Conservation (phyloP, 2,888 invertebrate species). For the Diarsia dahlii region DNA sequence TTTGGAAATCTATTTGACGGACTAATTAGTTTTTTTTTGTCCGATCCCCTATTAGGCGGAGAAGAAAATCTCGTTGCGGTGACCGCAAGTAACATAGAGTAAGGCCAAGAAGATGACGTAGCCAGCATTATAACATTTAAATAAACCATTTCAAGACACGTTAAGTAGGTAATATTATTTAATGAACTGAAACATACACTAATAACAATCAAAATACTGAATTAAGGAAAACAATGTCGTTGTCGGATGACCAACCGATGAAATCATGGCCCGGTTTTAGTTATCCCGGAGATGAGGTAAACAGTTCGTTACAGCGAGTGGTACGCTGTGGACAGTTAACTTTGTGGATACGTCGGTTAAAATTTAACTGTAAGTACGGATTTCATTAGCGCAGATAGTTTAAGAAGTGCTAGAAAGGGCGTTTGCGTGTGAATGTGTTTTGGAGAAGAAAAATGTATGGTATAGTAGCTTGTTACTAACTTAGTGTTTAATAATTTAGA, state of each 20-base stretch:
- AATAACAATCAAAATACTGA: constrained; percentile 28
- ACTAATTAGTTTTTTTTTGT: too few relatives aligned
- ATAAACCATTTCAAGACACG: not conserved
- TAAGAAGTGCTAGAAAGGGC: not conserved
- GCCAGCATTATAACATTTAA: not conserved
- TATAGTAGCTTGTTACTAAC: not conserved
- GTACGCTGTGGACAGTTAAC: constrained; percentile 13
- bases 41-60: too few relatives aligned
- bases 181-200: constrained; percentile 10
- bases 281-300: constrained; percentile 22
- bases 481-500: not conserved
- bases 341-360: not conserved
- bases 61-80: not conserved
- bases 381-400: not conserved
- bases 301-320: constrained; percentile 27
- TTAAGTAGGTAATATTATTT: constrained; percentile 13
- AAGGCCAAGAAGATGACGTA: not conserved
- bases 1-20: too few relatives aligned
- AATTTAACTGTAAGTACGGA: constrained; percentile 48
- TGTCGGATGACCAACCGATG: constrained; percentile 46
- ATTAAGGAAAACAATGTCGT: constrained; percentile 60
- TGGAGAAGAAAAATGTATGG: not conserved
- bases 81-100: not conserved
- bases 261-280: constrained; percentile 58
- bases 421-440: not conserved